phyloP scores from a whole-genome alignment of 2,888 invertebrate species.

The Cotesia congregata region DNA sequence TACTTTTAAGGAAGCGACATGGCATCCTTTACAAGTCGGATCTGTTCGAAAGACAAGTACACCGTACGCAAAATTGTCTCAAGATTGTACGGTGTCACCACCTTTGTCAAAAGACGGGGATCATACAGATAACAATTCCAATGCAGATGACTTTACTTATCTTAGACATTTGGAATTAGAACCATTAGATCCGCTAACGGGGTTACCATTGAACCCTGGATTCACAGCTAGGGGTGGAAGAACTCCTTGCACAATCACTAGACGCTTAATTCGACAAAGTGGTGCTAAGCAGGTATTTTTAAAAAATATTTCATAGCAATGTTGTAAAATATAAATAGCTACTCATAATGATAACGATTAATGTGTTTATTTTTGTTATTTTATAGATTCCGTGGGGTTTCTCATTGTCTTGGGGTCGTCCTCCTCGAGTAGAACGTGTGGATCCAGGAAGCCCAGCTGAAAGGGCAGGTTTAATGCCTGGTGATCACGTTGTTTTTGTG shows the following conservation, averaged over 20 bases:
- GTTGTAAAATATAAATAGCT: not conserved
- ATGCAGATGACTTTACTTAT: conserved; percentile 69
- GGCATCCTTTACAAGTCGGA: conserved; percentile 69
- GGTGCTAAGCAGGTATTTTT: conserved; percentile 60
- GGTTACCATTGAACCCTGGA: conserved; percentile 69
- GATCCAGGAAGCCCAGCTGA: conserved; percentile 87
- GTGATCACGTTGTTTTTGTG: conserved; percentile 90
- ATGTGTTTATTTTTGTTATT: conserved; percentile 17
- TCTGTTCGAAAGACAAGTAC: conserved; percentile 70
- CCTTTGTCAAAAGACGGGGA: conserved; percentile 62
- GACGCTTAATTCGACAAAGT: conserved; percentile 71
- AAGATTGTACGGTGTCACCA: conserved; percentile 65
- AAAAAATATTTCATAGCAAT: conserved; percentile 29
- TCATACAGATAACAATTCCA: conserved; percentile 65
- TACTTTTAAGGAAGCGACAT: conserved; percentile 66
- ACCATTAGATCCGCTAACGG: conserved; percentile 78
- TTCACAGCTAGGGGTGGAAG: conserved; percentile 76
- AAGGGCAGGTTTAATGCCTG: conserved; percentile 84
- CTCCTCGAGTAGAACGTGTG: conserved; percentile 87
- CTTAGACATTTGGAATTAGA: conserved; percentile 84
- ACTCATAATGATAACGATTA: conserved; percentile 5
- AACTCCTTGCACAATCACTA: conserved; percentile 88
- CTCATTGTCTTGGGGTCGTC: conserved; percentile 91
- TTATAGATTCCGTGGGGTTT: conserved; percentile 75
- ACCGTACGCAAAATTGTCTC: conserved; percentile 61